phyloP scores from a whole-genome alignment of 2,797 vertebrate species.

The Sebastes taczanowskii region DNA sequence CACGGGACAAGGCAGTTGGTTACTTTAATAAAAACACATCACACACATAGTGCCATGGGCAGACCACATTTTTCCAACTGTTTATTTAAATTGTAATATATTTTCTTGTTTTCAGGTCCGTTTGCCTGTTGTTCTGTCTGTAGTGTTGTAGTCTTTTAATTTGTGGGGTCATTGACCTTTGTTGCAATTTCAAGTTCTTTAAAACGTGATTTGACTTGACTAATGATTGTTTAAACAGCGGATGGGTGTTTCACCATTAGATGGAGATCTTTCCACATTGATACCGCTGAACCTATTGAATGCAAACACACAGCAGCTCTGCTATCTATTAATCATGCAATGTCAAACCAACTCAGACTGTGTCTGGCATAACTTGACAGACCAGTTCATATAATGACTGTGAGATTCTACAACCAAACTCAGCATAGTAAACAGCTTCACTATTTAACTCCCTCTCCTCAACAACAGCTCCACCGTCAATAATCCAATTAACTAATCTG shows the following conservation, averaged over 20 bases:
- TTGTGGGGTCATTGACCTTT: neutral
- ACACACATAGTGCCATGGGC: neutral
- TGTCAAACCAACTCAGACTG: neutral
- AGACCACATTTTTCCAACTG: neutral
- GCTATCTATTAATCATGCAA: neutral
- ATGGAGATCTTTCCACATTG: conserved; percentile 32
- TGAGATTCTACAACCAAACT: neutral
- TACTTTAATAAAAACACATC: neutral
- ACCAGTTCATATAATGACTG: neutral
- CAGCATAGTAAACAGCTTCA: neutral
- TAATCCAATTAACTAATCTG: conserved; percentile 71
- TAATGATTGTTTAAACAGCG: conserved; percentile 1
- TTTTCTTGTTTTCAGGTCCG: neutral
- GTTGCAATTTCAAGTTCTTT: neutral
- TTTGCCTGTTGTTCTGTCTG: neutral
- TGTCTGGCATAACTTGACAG: neutral
- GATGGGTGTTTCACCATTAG: conserved; percentile 30
- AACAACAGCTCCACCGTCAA: neutral
- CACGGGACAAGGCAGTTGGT: conserved; percentile 22
- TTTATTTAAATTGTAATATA: neutral
- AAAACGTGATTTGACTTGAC: neutral
- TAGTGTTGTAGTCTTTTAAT: neutral
- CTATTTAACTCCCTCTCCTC: neutral
- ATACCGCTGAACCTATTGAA: neutral
- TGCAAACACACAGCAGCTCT: neutral